A percentile compares a stretch with the other conserved stretches of the same genome.
phyloP scores from a whole-genome alignment of 2,797 vertebrate species.

The Melanotaenia parkinsoni region DNA sequence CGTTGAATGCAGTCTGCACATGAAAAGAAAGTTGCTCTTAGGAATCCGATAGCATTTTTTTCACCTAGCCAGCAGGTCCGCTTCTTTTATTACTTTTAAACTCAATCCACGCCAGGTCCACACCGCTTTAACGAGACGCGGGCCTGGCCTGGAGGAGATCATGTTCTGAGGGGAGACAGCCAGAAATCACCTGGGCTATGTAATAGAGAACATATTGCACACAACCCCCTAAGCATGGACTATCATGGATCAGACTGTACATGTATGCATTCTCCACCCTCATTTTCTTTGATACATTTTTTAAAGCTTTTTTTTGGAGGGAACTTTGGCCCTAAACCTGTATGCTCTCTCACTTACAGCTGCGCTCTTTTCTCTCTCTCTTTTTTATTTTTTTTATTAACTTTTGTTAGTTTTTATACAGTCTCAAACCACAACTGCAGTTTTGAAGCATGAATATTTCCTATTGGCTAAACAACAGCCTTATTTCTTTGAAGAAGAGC shows the following conservation, averaged over 20 bases:
- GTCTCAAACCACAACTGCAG: constrained; percentile 12
- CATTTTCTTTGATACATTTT: constrained; percentile 70
- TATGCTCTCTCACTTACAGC: constrained; percentile 61
- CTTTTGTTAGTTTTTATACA: neutral
- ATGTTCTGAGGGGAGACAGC: constrained; percentile 86
- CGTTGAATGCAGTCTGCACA: constrained; percentile 97
- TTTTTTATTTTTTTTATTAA: neutral
- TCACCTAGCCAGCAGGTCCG: constrained; percentile 96
- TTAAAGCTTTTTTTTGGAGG: constrained; percentile 45
- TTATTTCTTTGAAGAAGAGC: constrained; percentile 40
- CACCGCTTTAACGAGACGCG: constrained; percentile 88
- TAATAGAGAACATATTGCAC: constrained; percentile 95
- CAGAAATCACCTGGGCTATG: constrained; percentile 92
- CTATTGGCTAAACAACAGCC: constrained; percentile 26
- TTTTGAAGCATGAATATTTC: constrained; percentile 16
- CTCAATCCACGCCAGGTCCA: constrained; percentile 90
- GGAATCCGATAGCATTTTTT: constrained; percentile 96
- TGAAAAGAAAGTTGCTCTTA: constrained; percentile 93
- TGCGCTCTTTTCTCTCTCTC: constrained; percentile 22
- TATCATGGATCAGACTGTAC: constrained; percentile 81
- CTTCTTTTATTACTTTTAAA: constrained; percentile 98
- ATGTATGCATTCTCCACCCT: constrained; percentile 69
- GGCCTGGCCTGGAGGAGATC: constrained; percentile 91
- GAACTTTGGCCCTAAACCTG: constrained; percentile 70
- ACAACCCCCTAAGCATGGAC: constrained; percentile 82